These are phyloP conservation scores for Listronotus bonariensis DNA, from an alignment of 1,140 invertebrate species.

Conservation along the genomic window DNA sequence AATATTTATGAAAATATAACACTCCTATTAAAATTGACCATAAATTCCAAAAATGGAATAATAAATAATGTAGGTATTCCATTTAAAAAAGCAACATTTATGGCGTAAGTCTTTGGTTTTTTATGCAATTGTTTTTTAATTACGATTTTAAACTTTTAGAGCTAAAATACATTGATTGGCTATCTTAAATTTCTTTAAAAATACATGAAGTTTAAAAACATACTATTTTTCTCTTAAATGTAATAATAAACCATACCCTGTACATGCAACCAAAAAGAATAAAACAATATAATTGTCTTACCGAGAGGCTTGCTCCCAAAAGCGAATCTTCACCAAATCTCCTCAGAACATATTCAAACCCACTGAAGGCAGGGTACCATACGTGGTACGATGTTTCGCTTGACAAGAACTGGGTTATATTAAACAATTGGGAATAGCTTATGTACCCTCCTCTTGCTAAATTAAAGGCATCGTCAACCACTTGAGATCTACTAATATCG, in stretches of 20 bases:
- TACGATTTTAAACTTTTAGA: too few relatives aligned
- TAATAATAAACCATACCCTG: too few relatives aligned
- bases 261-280: neutral
- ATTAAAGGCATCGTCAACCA: constrained; percentile 79
- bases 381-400: constrained; percentile 67
- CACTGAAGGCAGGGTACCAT: constrained; percentile 65
- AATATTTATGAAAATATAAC: too few relatives aligned
- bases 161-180: neutral
- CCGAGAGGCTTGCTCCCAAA: constrained; percentile 23
- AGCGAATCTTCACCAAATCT: constrained; percentile 9
- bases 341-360: constrained; percentile 59
- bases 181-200: neutral
- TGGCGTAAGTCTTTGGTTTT: too few relatives aligned
- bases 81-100: too few relatives aligned
- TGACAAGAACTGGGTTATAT: constrained; percentile 63
- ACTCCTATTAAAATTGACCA: too few relatives aligned
- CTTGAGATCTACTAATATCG: constrained; percentile 75
- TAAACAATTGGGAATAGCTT: constrained; percentile 59
- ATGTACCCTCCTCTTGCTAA: constrained; percentile 58
- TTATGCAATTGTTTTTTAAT: too few relatives aligned
- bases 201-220: too few relatives aligned
- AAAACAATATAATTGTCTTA: constrained; percentile 7
- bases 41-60: too few relatives aligned
- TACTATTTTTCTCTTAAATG: too few relatives aligned
- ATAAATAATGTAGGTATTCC: too few relatives aligned